These are phyloP conservation scores for Prochilodus magdalenae DNA, from an alignment of 2,113 vertebrate species.

Conservation along the genomic window DNA sequence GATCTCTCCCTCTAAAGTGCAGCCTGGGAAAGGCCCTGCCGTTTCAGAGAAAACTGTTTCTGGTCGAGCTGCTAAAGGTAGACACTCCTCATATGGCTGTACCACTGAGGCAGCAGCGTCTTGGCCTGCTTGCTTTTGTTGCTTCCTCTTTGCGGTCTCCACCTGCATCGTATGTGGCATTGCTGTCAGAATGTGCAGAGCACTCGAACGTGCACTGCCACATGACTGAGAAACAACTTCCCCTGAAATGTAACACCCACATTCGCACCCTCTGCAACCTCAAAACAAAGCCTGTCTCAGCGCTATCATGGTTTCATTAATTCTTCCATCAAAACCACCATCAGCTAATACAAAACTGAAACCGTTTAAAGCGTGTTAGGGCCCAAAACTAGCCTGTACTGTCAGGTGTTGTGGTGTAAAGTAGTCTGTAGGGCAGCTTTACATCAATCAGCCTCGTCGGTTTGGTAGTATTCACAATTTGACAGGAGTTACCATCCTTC, in stretches of 20 bases:
- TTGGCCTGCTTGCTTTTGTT: constrained; percentile 14
- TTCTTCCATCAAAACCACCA: neutral
- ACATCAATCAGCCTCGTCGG: too few species aligned
- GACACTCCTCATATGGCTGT: constrained; percentile 12
- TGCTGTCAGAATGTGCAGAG: constrained; percentile 39
- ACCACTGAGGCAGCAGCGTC: constrained; percentile 7
- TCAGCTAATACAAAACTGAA: neutral
- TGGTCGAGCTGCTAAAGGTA: constrained; percentile 19
- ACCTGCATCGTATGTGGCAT: constrained; percentile 48
- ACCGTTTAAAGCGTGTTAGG: neutral
- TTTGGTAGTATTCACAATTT: too few species aligned
- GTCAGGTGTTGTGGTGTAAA: too few species aligned
- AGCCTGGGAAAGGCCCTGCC: constrained; percentile 20
- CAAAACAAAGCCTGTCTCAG: constrained; percentile 21
- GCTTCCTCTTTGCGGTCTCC: constrained; percentile 50
- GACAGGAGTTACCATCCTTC: too few species aligned
- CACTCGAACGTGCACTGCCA: constrained; percentile 1
- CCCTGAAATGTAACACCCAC: constrained; percentile 17
- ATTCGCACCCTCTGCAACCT: constrained; percentile 34
- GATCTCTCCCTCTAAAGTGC: neutral
- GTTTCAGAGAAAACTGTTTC: constrained; percentile 47
- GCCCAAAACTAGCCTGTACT: too few species aligned
- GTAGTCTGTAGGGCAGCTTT: too few species aligned
- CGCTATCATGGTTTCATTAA: neutral
- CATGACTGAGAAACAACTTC: constrained; percentile 36